phyloP scores from a whole-genome alignment of 2,888 invertebrate genomes.

The Dolichopus griseipennis region DNA sequence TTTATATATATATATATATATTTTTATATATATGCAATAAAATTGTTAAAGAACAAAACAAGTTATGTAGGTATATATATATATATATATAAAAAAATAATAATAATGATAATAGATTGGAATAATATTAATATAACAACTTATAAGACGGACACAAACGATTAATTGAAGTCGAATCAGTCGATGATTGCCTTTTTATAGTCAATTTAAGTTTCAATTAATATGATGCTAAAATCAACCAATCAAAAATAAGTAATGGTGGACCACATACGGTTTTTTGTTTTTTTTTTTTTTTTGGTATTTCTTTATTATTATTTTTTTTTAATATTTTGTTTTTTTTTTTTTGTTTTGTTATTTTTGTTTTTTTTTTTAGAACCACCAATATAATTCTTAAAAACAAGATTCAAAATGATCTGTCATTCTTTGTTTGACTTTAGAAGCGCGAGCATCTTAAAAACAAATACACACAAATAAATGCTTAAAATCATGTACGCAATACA shows the following conservation, averaged over 20 bases:
- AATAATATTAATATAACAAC: background rate
- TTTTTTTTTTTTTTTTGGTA: slow-evolving; percentile 14
- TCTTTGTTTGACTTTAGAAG: slow-evolving; percentile 4
- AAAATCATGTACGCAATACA: too few relatives aligned
- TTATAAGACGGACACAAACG: slow-evolving; percentile 24
- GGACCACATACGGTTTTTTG: slow-evolving; percentile 26
- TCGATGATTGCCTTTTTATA: slow-evolving; percentile 59
- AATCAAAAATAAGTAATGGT: slow-evolving; percentile 39
- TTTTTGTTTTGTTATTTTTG: background rate
- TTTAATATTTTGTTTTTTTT: background rate
- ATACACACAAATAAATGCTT: background rate
- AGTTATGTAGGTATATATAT: too few relatives aligned
- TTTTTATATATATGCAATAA: too few relatives aligned
- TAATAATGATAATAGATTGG: background rate
- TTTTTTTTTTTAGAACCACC: slow-evolving; percentile 2
- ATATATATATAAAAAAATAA: background rate
- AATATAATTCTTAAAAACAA: background rate
- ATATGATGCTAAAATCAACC: slow-evolving; percentile 30
- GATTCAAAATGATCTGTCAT: background rate
- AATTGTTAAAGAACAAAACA: too few relatives aligned
- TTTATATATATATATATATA: too few relatives aligned
- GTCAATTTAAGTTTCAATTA: slow-evolving; percentile 37
- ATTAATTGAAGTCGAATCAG: slow-evolving; percentile 43
- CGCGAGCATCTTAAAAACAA: background rate
- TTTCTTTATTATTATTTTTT: background rate